These are phyloP conservation scores for Acanthosepion esculentum DNA, from an alignment of 2,888 invertebrate species.

Conservation along the genomic window DNA sequence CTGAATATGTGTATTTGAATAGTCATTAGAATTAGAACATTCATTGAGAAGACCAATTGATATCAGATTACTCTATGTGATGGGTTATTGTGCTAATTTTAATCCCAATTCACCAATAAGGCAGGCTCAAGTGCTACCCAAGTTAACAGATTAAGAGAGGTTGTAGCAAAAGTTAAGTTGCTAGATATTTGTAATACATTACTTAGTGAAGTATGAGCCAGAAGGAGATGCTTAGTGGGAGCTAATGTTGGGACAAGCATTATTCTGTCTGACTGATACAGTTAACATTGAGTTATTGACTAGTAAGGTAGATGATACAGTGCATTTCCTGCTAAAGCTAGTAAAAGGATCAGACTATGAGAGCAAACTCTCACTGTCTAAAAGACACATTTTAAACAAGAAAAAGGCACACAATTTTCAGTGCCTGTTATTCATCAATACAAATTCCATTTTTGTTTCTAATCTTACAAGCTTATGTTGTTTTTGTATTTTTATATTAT, in stretches of 20 bases:
- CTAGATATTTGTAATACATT: neutral
- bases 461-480: neutral
- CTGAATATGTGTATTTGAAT: neutral
- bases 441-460: neutral
- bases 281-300: neutral
- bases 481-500: neutral
- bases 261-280: no score
- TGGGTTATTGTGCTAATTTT: neutral
- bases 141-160: neutral
- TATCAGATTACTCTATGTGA: neutral
- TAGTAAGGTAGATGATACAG: neutral
- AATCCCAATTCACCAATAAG: neutral
- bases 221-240: no score
- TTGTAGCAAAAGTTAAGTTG: neutral
- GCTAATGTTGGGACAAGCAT: no score
- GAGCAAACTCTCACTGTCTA: neutral
- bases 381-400: neutral
- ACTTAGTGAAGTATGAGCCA: no score
- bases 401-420: neutral
- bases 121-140: neutral
- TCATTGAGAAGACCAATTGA: neutral
- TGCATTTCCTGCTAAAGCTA: neutral
- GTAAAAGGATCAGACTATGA: neutral
- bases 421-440: neutral
- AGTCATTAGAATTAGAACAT: neutral